These are phyloP conservation scores for Condylura cristata DNA, from an alignment of 2,113 vertebrate species.

Conservation along the genomic window DNA sequence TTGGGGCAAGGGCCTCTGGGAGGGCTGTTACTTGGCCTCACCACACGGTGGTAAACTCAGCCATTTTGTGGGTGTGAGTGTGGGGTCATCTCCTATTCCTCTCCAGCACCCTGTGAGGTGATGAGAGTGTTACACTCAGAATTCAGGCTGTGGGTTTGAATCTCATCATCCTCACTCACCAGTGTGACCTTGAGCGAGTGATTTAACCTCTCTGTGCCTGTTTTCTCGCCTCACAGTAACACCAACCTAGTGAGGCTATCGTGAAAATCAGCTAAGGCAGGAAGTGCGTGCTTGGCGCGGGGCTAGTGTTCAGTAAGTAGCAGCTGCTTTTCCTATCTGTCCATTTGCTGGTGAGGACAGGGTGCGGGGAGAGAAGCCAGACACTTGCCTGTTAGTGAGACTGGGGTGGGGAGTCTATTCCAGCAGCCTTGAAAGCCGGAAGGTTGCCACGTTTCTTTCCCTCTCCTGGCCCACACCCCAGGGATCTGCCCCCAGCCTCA, in stretches of 20 bases:
- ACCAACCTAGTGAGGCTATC: background rate
- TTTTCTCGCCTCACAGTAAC: constrained; percentile 10
- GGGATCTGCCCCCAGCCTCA: background rate
- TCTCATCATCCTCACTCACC: background rate
- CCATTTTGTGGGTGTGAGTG: background rate
- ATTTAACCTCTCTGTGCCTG: background rate
- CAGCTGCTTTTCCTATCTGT: background rate
- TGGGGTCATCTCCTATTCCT: background rate
- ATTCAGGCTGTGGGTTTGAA: constrained; percentile 1
- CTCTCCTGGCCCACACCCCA: background rate
- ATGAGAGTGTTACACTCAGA: background rate
- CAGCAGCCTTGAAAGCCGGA: background rate
- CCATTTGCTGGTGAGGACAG: background rate
- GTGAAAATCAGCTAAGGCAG: background rate
- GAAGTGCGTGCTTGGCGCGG: background rate
- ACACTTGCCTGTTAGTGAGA: background rate
- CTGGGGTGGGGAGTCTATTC: background rate
- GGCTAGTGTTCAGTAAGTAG: background rate
- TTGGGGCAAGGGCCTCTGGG: background rate
- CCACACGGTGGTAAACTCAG: background rate
- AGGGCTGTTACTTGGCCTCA: background rate
- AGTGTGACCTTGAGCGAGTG: background rate
- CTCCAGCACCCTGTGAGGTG: background rate
- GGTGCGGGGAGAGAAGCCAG: background rate
- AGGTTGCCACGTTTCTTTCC: background rate